Base-by-base conservation (phyloP, 1,140 invertebrate genomes). In the Dendroctonus valens region DNA sequence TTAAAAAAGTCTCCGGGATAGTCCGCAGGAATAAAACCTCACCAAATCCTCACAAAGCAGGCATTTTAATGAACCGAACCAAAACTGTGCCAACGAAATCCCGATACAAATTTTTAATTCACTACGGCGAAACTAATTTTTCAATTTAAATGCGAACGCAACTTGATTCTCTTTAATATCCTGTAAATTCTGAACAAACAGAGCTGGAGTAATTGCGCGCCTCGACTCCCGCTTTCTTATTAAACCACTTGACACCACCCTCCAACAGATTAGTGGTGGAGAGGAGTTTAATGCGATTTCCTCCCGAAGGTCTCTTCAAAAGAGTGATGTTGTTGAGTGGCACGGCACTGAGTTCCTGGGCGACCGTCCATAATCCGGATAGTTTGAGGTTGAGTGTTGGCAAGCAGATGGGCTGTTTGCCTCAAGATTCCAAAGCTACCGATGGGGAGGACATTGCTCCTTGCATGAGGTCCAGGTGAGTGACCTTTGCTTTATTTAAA, bases 251-350 rank as follows among this genome's bases (percentile, higher is more conserved):
- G 41, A n/a, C 39, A 55, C n/a, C 26, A 26, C 26, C 26, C n/a
- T 41, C 26, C 9, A 55, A 11, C 42, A 12, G 42, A 26, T 11
- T 9, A 55, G 39, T 11, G 11, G 53, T 55, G 53, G 11, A 11
- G 7, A 7, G 11, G 15, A 39, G 14, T 55, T 8, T n/a, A 55
- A 7, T 55, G 8, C 40, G 11, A 11, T 55, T 7, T 59, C n/a
- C 9, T 60, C 65, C 78, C 81, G 59, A 81, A 90, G 89, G 87
- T 70, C 82, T 96, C 44, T 93, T 96, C 78, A 88, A 91, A 38
- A 87, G 93, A 44, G 90, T 91, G 5, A 84, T 96, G 41, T 80
- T 97, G 48, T 83, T 96, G 72, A 94, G 92, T 71, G 94, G 94
- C 5, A 92, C 93, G 0, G 91, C 93, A 3, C 80, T 96, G 41